A percentile compares a stretch with the other conserved stretches of the same genome.
These are phyloP conservation scores for Phataginus tetradactyla DNA, from an alignment of 2,797 vertebrate genomes.

Conservation along the genomic window DNA sequence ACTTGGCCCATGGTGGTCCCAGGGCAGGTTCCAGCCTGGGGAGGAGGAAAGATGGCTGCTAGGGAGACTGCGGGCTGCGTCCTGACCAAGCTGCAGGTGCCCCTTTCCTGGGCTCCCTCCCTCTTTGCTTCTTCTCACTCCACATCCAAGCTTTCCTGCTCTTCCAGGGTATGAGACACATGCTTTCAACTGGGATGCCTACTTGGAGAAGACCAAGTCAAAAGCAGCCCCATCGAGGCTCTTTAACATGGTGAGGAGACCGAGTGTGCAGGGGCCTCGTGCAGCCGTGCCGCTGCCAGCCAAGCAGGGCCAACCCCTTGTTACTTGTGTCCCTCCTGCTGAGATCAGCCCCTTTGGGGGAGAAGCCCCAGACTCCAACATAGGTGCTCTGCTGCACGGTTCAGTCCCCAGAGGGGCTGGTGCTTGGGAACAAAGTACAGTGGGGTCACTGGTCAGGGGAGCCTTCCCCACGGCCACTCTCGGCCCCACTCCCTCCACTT, in stretches of 20 bases:
- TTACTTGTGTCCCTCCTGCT: neutral
- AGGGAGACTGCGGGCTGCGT: neutral
- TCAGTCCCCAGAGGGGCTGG: neutral
- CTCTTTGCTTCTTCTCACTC: neutral
- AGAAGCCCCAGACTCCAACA: neutral
- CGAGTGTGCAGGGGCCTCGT: fast-evolving
- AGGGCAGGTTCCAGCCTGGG: neutral
- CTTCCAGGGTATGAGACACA: slow-evolving; percentile 89
- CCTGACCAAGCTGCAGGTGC: neutral
- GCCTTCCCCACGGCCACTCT: neutral
- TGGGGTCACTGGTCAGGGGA: neutral
- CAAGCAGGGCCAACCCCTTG: neutral
- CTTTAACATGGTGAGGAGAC: slow-evolving; percentile 92
- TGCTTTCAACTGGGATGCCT: slow-evolving; percentile 92
- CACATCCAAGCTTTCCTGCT: neutral
- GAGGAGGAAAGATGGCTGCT: neutral
- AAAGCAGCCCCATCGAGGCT: slow-evolving; percentile 90
- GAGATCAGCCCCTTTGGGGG: neutral
- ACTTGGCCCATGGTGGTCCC: neutral
- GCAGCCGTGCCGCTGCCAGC: neutral
- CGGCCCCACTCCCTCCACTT: too few species aligned
- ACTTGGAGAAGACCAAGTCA: slow-evolving; percentile 90
- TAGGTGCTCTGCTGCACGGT: fast-evolving
- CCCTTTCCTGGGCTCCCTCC: slow-evolving; percentile 23
- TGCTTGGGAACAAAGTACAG: neutral